These are phyloP conservation scores for Argyra leucocephala DNA, from an alignment of 2,888 invertebrate species.

Conservation along the genomic window DNA sequence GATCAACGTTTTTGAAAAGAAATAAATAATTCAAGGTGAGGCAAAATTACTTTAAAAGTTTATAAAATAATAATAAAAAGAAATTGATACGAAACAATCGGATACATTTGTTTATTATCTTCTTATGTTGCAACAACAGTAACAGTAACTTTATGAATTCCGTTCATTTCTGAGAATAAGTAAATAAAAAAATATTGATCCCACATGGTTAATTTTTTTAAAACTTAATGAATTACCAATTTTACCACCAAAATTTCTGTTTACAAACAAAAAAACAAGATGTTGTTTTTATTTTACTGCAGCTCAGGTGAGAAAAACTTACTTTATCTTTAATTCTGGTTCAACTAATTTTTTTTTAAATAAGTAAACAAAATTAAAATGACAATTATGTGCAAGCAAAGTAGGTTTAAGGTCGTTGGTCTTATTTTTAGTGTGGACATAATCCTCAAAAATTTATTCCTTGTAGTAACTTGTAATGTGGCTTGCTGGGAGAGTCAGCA, in stretches of 20 bases:
- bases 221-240: background rate
- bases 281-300: background rate
- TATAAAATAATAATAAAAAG: background rate
- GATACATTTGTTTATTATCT: background rate
- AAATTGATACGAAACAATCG: background rate
- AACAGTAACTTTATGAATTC: too few relatives aligned
- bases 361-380: too few relatives aligned
- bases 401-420: slow-evolving; percentile 3
- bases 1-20: background rate
- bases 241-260: background rate
- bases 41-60: background rate
- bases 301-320: too few relatives aligned
- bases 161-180: too few relatives aligned
- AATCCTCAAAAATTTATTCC: too few relatives aligned
- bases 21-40: background rate
- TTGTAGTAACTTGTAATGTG: too few relatives aligned
- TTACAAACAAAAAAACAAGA: background rate
- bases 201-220: background rate
- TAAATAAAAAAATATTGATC: background rate
- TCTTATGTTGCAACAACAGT: background rate
- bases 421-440: too few relatives aligned
- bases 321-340: too few relatives aligned
- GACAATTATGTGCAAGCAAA: background rate
- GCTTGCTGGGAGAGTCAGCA: too few relatives aligned
- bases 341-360: too few relatives aligned